A percentile compares a stretch with the other conserved stretches of the same genome.
These are phyloP conservation scores for Junonia oenone DNA, from an alignment of 2,888 invertebrate species.

Conservation along the genomic window DNA sequence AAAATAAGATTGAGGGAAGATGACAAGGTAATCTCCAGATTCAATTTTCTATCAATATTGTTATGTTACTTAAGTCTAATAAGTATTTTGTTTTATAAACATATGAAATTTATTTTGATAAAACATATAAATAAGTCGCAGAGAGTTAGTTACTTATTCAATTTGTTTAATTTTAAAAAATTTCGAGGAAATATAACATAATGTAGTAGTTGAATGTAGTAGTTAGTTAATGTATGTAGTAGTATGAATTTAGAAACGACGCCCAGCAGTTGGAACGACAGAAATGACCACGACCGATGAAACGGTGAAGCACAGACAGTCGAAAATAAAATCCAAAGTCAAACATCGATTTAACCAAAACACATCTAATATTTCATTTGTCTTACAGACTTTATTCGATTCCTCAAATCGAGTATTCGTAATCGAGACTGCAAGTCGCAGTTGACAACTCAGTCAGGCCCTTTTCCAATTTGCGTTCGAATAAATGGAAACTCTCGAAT, in stretches of 20 bases:
- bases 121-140: too few species aligned
- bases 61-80: too few species aligned
- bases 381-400: slow-evolving; percentile 13
- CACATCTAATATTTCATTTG: slow-evolving; percentile 7
- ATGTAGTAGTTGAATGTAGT: too few species aligned
- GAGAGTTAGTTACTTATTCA: too few species aligned
- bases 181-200: too few species aligned
- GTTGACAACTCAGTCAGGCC: slow-evolving; percentile 71
- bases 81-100: not conserved
- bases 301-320: not conserved
- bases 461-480: slow-evolving; percentile 73
- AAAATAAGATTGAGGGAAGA: not conserved
- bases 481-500: slow-evolving; percentile 71
- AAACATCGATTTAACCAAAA: not conserved
- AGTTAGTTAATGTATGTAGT: too few species aligned
- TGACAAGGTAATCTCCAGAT: not conserved
- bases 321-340: not conserved
- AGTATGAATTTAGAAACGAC: too few species aligned
- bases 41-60: not conserved
- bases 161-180: too few species aligned
- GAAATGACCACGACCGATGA: too few species aligned
- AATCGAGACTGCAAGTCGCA: slow-evolving; percentile 65
- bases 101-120: too few species aligned
- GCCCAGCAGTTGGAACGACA: too few species aligned
- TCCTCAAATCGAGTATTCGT: slow-evolving; percentile 21